Evolutionary conservation across 2,888 invertebrate species (phyloP).

Genomic region (Morpho achilles): DNA sequence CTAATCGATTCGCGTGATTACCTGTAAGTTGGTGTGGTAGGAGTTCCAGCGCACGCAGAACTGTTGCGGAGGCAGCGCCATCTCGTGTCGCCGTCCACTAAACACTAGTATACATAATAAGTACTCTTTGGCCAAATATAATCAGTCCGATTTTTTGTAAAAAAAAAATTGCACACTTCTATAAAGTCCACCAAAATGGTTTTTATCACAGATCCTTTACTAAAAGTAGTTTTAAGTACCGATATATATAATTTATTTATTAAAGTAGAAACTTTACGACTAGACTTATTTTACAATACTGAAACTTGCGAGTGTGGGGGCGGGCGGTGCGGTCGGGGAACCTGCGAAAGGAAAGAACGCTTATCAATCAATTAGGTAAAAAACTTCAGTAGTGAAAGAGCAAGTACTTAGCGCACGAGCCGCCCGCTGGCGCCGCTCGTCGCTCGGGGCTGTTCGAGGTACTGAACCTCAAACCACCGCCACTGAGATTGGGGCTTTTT

Average conservation of each 20-base stretch:
- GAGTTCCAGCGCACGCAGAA: constrained; percentile 91
- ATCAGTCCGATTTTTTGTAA: constrained; percentile 29
- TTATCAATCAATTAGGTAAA: not conserved
- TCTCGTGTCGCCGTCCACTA: constrained; percentile 27
- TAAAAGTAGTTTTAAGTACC: constrained; percentile 61
- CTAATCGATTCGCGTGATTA: constrained; percentile 38
- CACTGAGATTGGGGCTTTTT: too few species aligned
- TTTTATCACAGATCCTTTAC: constrained; percentile 52
- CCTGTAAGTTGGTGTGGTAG: constrained; percentile 87
- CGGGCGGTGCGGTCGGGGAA: constrained; percentile 26
- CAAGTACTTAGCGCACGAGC: too few species aligned
- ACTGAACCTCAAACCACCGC: not conserved
- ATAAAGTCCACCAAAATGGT: constrained; percentile 35
- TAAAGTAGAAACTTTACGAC: constrained; percentile 72
- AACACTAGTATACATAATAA: constrained; percentile 36
- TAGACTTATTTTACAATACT: constrained; percentile 64
- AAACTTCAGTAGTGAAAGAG: too few species aligned
- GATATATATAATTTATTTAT: constrained; percentile 39
- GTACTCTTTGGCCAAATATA: constrained; percentile 49
- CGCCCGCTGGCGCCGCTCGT: not conserved
- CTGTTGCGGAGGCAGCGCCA: constrained; percentile 80
- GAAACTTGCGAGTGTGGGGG: constrained; percentile 34
- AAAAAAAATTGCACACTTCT: constrained; percentile 48
- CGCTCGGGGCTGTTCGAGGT: not conserved
- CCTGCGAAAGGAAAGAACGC: constrained; percentile 30